Percentiles rank a stretch among this genome's conserved stretches.
Conservation (phyloP, 2,797 vertebrate genomes). For the Lepidocolaptes lacrymiger region DNA sequence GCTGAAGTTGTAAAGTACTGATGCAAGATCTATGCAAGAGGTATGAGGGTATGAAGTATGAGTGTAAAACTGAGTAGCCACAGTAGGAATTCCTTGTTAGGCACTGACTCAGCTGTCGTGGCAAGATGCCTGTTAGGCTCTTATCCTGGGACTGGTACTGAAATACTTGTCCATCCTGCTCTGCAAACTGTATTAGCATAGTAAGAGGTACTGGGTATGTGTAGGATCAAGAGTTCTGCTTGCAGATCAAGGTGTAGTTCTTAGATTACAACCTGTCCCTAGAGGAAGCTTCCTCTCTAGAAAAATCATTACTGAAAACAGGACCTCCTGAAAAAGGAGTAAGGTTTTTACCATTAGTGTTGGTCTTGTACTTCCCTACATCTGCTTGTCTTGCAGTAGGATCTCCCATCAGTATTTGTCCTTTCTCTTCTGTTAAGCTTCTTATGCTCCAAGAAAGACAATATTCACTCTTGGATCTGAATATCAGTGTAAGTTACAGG, state of each 20-base stretch:
- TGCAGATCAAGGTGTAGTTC: neutral
- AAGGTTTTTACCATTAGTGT: neutral
- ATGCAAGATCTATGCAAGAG: neutral
- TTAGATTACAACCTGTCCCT: constrained; percentile 29
- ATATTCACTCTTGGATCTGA: neutral
- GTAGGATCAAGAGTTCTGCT: constrained; percentile 12
- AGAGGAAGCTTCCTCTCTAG: neutral
- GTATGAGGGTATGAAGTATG: neutral
- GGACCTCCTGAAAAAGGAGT: neutral
- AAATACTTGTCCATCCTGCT: constrained; percentile 65
- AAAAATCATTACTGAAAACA: neutral
- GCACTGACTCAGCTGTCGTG: neutral
- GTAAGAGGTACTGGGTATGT: neutral
- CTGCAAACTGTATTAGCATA: neutral
- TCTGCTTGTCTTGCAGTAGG: neutral
- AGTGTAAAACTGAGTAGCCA: neutral
- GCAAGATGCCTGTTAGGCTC: neutral
- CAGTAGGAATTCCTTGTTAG: neutral
- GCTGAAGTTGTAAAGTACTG: neutral
- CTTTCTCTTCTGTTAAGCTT: neutral
- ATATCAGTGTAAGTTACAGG: neutral
- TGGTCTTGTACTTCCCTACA: neutral
- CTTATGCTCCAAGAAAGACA: neutral
- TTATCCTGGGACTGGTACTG: neutral
- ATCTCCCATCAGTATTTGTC: neutral